Evolutionary conservation across 1,140 invertebrate species (phyloP), one percentile per base, ranked within the genome.

Genomic region (Drosophila ficusphila): DNA sequence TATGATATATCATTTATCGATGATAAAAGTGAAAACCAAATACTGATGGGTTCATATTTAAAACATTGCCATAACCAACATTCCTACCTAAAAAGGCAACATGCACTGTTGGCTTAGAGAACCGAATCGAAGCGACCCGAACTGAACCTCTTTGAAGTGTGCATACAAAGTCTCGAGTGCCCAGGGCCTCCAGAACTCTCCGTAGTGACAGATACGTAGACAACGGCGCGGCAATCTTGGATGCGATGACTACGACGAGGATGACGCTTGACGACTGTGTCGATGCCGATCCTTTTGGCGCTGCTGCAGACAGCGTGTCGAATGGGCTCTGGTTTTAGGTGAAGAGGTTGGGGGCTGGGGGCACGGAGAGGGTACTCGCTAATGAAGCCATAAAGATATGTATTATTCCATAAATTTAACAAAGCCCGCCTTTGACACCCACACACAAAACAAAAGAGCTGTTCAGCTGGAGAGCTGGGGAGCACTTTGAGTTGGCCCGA

Each of bases 331-430:
- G 41, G 5, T 36, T 31, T 12, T 11, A 6, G 36, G 69, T 12
- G 16, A 25, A 11, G 36, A 48, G 38, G 31, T 27, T 36, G 12
- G 42, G 42, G 42, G 58, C 21, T 38, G 25, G 31, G 23, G 23
- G 46, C 38, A 51, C 56, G 42, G 60, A 75, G 44, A 57, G 60
- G 69, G 74, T 57, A 77, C 75, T 68, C 65, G 75, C 82, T 90
- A 90, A 90, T 90, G 88, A 90, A 90, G 86, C 88, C 68, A 90
- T 90, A 88, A 89, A 90, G 75, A 88, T 90, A 90, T 86, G 82
- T 88, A 82, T 79, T 90, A 90, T 81, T 90, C 77, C 79, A 89
- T 74, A 89, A 83, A 79, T 89, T 71, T 71, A 77, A 65, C 62
- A 67, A 62, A 62, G 67, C 68, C 61, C 29, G 51, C 36, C 69